Evolutionary conservation across 2,797 vertebrate genomes (phyloP).

Genomic region (Gobio occitaniae): DNA sequence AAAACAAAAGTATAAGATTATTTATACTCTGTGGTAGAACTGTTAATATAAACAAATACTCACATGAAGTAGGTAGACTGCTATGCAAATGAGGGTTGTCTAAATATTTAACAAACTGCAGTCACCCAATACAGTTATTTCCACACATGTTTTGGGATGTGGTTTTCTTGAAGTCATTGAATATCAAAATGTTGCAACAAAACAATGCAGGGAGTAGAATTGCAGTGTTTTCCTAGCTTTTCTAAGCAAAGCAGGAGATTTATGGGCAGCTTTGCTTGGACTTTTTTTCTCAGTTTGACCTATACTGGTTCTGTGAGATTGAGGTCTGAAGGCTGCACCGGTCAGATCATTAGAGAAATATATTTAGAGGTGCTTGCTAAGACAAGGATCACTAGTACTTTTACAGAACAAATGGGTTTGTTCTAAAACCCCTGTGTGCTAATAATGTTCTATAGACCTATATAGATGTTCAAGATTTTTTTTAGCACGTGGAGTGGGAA

Average conservation of each 20-base stretch:
- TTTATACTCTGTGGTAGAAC: not conserved
- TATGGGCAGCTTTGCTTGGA: not conserved
- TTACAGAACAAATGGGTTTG: not conserved
- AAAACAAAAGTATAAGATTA: not conserved
- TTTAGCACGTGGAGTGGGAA: not conserved
- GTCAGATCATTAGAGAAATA: constrained; percentile 7
- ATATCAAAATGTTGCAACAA: not conserved
- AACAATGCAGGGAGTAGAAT: not conserved
- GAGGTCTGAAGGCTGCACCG: not conserved
- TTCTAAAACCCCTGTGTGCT: not conserved
- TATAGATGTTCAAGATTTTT: not conserved
- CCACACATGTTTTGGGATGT: not conserved
- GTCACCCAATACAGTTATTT: not conserved
- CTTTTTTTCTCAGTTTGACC: not conserved
- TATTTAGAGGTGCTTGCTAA: not conserved
- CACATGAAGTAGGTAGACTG: not conserved
- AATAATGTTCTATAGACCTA: not conserved
- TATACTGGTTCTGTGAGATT: not conserved
- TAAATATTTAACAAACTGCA: not conserved
- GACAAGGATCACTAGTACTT: not conserved
- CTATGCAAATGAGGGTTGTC: too few relatives aligned
- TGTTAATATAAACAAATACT: not conserved
- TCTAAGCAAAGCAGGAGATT: not conserved
- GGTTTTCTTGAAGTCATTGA: not conserved
- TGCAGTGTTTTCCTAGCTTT: not conserved